Evolutionary conservation across 2,113 vertebrate species (phyloP), one percentile per base, ranked within the genome.

Genomic region (Neomonachus schauinslandi): DNA sequence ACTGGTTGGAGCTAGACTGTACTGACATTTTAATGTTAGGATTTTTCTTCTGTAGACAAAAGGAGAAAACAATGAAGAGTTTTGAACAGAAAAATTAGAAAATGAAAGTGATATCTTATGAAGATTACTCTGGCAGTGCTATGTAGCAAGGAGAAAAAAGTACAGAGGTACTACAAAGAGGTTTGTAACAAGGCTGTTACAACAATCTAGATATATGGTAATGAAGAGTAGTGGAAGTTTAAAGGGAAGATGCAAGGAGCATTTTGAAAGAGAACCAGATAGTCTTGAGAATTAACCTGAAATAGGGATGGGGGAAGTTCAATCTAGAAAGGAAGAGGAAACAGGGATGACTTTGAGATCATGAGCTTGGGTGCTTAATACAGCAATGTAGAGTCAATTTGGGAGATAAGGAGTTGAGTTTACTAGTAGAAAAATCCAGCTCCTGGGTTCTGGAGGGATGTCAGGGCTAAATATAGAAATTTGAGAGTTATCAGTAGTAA

Each of bases 181-280:
- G 36, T 59, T 42, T 24, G 16, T 79, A 59, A 24, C 39, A 88
- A 53, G 55, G 46, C 14, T 95, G 15, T 53, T 55, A 65, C 1
- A 92, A 80, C 16, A 31, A 46, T 72, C 12, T 74, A 55, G 89
- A 55, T 80, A 53, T 74, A 42, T 74, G 55, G 21, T 72, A 92
- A 63, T 39, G 28, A 59, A 57, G 16, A 91, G 28, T 55, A 39
- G 36, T 79, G 33, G 18, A 79, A 83, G 77, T 51, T n/a, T 61
- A 91, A 91, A 79, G n/a, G n/a, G 26, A 89, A 67, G 77, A 76
- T 77, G 49, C 39, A 77, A 55, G 18, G 14, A 67, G 14, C 36
- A 76, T 88, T 93, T 93, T 19, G 3, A 76, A 96, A 89, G 67
- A 92, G 21, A 96, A 96, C 4, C 57, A 89, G 82, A 22, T 82